phyloP scores from a whole-genome alignment of 2,888 invertebrate genomes.

The Siphonodentalium dalli region DNA sequence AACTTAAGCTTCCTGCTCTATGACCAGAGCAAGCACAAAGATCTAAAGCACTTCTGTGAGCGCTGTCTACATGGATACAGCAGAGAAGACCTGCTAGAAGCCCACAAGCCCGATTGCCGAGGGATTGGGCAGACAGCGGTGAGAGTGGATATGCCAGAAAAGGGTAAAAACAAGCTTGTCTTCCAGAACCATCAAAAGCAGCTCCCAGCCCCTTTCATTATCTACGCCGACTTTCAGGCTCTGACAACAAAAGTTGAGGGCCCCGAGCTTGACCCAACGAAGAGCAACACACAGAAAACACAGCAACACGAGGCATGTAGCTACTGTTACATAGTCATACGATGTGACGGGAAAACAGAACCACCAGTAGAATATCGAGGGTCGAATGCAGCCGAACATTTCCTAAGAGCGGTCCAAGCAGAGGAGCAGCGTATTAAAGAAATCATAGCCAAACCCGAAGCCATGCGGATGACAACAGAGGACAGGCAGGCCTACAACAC shows the following conservation, averaged over 20 bases:
- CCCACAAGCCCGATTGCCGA: constrained; percentile 17
- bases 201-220: constrained; percentile 14
- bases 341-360: constrained; percentile 2
- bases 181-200: constrained; percentile 22
- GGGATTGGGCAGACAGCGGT: constrained; percentile 13
- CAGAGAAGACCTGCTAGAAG: constrained; percentile 14
- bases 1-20: constrained; percentile 4
- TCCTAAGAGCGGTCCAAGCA: constrained; percentile 4
- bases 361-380: constrained; percentile 10
- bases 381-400: constrained; percentile 4
- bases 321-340: constrained; percentile 14
- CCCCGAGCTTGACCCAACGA: constrained; percentile 9
- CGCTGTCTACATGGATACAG: constrained; percentile 15
- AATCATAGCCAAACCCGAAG: too few relatives aligned
- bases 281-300: constrained; percentile 15
- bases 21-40: not conserved
- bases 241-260: not conserved
- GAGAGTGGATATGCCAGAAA: constrained; percentile 15
- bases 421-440: not conserved
- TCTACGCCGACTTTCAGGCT: constrained; percentile 28
- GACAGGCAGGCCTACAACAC: too few relatives aligned
- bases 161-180: constrained; percentile 13
- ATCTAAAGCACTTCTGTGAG: constrained; percentile 18
- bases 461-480: not conserved
- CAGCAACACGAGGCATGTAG: constrained; percentile 10